phyloP scores from a whole-genome alignment of 2,797 vertebrate genomes.

The Sebastes minor region DNA sequence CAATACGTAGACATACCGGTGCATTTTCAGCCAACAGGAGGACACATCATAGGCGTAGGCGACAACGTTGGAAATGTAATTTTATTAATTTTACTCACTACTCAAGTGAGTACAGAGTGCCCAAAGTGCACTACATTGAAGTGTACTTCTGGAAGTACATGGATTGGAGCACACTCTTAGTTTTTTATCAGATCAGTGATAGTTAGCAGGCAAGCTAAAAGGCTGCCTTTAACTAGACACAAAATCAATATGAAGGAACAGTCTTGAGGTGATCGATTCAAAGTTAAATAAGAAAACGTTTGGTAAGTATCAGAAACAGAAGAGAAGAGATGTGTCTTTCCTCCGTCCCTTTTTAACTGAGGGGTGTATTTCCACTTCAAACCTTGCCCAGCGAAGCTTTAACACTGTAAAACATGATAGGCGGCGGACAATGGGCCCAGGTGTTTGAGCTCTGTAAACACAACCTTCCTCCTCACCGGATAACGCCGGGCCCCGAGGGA shows the following conservation, averaged over 20 bases:
- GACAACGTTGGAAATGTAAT: too few relatives aligned
- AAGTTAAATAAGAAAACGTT: neutral
- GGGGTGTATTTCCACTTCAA: neutral
- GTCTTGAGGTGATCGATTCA: neutral
- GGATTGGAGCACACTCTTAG: too few relatives aligned
- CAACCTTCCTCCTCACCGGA: conserved; percentile 37
- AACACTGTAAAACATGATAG: conserved; percentile 5
- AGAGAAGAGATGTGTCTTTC: neutral
- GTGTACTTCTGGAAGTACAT: too few relatives aligned
- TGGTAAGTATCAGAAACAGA: neutral
- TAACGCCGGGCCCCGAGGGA: conserved; percentile 39
- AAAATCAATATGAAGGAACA: conserved; percentile 19
- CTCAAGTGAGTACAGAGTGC: too few relatives aligned
- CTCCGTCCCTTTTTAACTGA: neutral
- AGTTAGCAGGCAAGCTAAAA: neutral
- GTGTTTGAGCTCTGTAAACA: conserved; percentile 37
- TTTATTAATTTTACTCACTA: too few relatives aligned
- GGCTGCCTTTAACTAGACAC: conserved; percentile 9
- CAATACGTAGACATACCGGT: too few relatives aligned
- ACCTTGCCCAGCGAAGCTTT: neutral
- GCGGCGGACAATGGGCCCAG: conserved; percentile 6
- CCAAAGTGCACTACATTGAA: too few relatives aligned
- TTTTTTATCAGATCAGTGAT: neutral
- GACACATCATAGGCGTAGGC: too few relatives aligned
- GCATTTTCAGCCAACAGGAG: too few relatives aligned